Evolutionary conservation across 2,113 vertebrate species (phyloP), one percentile per base, ranked within the genome.

Genomic region (Ctenodactylus gundi): DNA sequence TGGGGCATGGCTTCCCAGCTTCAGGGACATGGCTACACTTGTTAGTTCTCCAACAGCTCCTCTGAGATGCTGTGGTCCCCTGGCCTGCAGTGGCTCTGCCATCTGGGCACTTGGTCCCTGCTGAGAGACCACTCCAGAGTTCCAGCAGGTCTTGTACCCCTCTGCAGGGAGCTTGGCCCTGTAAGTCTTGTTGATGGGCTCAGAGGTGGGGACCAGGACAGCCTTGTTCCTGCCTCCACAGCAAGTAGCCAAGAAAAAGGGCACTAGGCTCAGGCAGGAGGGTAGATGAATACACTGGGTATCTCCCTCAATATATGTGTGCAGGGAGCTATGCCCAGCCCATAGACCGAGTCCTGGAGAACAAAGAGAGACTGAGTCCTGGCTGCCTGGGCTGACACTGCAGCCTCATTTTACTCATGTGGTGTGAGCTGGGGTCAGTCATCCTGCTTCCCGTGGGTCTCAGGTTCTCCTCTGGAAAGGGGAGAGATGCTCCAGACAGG

Each of bases 401-500:
- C 11, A 60, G 36, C 68, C 36, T 39, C 34, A 1, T 11, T 27
- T 34, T 25, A 4, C 29, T 29, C 2, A 46, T 31, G 51, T 46
- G 68, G 27, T 39, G n/a, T n/a, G 60, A 67, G 34, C 64, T 44
- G 11, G 17, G 51, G 27, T 17, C 34, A 11, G 46, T 21, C 53
- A 0, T n/a, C 18, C 7, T 6, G 0, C 34, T 21, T 46, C 31
- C 46, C 9, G 2, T 0, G 15, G 34, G 51, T 67, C 51, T 72
- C 27, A 20, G 73, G 4, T 46, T 15, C 36, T 76, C 27, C 41
- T 39, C 84, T 21, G 13, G 15, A 34, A 17, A 3, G 14, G 18
- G 55, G 84, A 77, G 41, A 83, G 39, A 31, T 41, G 60, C 41
- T 9, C 21, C 4, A 58, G 81, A 18, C 29, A 20, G 4, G 3